phyloP scores from a whole-genome alignment of 2,113 vertebrate genomes.

The Macrotus californicus region DNA sequence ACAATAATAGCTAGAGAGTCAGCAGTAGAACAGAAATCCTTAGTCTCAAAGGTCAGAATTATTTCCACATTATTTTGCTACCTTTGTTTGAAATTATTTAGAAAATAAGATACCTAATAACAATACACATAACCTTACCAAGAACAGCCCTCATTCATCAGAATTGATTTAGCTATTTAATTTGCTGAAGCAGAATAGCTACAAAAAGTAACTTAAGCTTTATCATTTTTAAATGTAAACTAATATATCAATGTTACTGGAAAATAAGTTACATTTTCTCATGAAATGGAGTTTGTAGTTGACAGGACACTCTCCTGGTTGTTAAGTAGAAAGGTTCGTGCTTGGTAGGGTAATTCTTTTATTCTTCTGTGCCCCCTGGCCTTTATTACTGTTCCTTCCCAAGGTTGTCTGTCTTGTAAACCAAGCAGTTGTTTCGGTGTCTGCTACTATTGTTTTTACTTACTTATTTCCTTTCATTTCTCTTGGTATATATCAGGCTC shows the following conservation, averaged over 20 bases:
- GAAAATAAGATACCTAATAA: not conserved
- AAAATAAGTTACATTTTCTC: not conserved
- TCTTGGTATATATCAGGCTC: not conserved
- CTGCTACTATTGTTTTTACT: not conserved
- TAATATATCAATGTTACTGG: not conserved
- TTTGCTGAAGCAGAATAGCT: not conserved
- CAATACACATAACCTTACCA: not conserved
- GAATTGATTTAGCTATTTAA: not conserved
- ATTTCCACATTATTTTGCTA: not conserved
- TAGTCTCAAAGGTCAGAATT: not conserved
- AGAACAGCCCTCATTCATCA: not conserved
- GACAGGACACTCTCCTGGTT: not conserved
- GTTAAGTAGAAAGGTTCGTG: not conserved
- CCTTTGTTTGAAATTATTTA: not conserved
- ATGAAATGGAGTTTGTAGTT: not conserved
- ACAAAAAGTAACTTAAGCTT: not conserved
- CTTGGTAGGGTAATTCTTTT: not conserved
- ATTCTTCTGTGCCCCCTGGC: not conserved
- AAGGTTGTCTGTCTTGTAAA: not conserved
- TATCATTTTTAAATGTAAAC: not conserved
- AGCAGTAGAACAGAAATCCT: not conserved
- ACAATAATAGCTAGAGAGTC: not conserved
- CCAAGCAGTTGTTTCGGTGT: not conserved
- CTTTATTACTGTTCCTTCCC: not conserved
- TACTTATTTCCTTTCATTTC: not conserved